These are phyloP conservation scores for Amphimallon solstitiale DNA, from an alignment of 2,888 invertebrate genomes.

Conservation along the genomic window DNA sequence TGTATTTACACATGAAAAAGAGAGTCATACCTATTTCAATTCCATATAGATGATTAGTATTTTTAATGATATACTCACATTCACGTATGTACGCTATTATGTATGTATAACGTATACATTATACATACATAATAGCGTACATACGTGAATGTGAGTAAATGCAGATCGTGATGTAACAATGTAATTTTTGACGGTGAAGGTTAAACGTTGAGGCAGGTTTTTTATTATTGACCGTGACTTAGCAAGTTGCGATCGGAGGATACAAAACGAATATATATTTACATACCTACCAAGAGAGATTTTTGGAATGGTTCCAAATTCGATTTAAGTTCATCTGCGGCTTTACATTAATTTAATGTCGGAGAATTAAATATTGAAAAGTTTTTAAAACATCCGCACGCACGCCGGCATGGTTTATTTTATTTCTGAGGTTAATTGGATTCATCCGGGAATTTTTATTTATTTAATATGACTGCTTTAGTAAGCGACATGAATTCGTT, in stretches of 20 bases:
- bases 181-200: constrained; percentile 40
- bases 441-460: background rate
- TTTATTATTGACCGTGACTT: constrained; percentile 32
- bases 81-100: no score
- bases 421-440: constrained; percentile 16
- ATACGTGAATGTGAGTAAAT: constrained; percentile 8
- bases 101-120: no score
- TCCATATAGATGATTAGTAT: no score
- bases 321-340: constrained; percentile 18
- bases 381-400: constrained; percentile 23
- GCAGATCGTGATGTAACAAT: constrained; percentile 30
- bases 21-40: no score
- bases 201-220: constrained; percentile 40
- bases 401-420: constrained; percentile 1
- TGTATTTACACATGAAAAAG: no score
- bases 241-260: background rate
- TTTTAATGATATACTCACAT: constrained; percentile 25
- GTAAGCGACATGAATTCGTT: background rate
- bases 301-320: constrained; percentile 30
- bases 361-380: constrained; percentile 21
- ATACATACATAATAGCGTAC: no score
- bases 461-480: background rate
- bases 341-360: constrained; percentile 17
- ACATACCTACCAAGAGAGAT: background rate
- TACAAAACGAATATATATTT: background rate